Evolutionary conservation across 37 sponge, comb jelly and placozoan genomes (phyloP).

Genomic region (Cliona cf. orientalis): DNA sequence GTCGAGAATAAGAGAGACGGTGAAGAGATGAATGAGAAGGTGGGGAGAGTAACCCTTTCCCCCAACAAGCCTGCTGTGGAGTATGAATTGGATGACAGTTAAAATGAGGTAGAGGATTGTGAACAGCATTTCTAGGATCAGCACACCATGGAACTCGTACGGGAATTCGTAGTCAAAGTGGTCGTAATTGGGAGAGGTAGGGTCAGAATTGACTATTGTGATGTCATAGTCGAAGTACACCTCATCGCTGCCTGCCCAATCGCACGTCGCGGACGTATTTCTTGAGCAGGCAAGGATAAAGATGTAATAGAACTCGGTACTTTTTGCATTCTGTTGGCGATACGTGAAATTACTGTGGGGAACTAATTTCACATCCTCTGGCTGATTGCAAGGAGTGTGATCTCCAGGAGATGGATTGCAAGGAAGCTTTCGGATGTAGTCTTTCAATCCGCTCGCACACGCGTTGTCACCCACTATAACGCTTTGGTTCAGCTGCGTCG

Average conservation of each 20-base stretch:
- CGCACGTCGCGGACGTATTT: neutral
- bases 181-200: neutral
- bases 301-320: constrained; percentile 52
- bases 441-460: neutral
- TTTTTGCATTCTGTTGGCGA: neutral
- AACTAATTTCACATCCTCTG: neutral
- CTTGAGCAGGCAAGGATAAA: constrained; percentile 21
- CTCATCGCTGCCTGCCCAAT: constrained; percentile 12
- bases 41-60: constrained; percentile 3
- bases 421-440: constrained; percentile 29
- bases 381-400: constrained; percentile 12
- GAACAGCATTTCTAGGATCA: constrained; percentile 35
- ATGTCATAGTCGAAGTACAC: constrained; percentile 32
- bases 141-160: constrained; percentile 42
- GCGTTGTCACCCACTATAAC: neutral
- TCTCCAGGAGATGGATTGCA: neutral
- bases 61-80: constrained; percentile 11
- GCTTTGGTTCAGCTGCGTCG: neutral
- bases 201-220: constrained; percentile 51
- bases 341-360: constrained; percentile 15
- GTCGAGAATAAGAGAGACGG: constrained; percentile 41
- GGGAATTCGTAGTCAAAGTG: constrained; percentile 70
- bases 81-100: constrained; percentile 30
- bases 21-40: constrained; percentile 39
- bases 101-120: constrained; percentile 38